Evolutionary conservation across 1,140 invertebrate genomes (phyloP).

Genomic region (Lordiphosa clarofinis): DNA sequence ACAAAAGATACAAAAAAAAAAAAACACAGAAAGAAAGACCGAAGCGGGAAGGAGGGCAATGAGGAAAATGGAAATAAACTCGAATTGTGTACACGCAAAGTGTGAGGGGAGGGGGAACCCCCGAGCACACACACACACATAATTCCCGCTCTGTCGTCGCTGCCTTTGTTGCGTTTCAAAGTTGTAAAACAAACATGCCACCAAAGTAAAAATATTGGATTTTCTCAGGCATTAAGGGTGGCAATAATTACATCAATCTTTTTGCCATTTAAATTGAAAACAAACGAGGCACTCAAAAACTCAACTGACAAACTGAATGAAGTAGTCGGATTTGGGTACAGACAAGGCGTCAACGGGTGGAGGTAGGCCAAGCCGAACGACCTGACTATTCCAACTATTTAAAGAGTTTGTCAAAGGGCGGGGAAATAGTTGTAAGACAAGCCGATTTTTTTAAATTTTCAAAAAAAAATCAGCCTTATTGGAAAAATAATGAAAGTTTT

Average conservation of each 20-base stretch:
- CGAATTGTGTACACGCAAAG: constrained; percentile 35
- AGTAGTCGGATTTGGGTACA: too few species aligned
- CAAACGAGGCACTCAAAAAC: constrained; percentile 41
- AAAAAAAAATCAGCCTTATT: too few species aligned
- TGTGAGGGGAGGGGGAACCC: not conserved
- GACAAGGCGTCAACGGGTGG: too few species aligned
- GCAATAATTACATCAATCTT: constrained; percentile 68
- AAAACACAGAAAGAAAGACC: constrained; percentile 22
- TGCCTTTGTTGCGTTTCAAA: constrained; percentile 3
- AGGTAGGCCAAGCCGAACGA: too few species aligned
- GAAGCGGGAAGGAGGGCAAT: constrained; percentile 11
- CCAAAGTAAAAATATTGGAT: constrained; percentile 37
- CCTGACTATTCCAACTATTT: too few species aligned
- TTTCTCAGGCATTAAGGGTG: constrained; percentile 44
- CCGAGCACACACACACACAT: constrained; percentile 5
- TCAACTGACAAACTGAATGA: not conserved
- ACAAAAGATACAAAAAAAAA: constrained; percentile 47
- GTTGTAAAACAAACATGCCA: constrained; percentile 20
- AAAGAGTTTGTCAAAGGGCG: too few species aligned
- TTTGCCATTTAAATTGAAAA: constrained; percentile 60
- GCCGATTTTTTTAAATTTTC: too few species aligned
- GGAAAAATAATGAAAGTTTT: too few species aligned
- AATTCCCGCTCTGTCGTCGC: constrained; percentile 4
- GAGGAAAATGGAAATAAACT: constrained; percentile 51
- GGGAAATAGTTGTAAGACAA: too few species aligned